Conservation (phyloP, 2,113 vertebrate species). For the Glareola pratincola region DNA sequence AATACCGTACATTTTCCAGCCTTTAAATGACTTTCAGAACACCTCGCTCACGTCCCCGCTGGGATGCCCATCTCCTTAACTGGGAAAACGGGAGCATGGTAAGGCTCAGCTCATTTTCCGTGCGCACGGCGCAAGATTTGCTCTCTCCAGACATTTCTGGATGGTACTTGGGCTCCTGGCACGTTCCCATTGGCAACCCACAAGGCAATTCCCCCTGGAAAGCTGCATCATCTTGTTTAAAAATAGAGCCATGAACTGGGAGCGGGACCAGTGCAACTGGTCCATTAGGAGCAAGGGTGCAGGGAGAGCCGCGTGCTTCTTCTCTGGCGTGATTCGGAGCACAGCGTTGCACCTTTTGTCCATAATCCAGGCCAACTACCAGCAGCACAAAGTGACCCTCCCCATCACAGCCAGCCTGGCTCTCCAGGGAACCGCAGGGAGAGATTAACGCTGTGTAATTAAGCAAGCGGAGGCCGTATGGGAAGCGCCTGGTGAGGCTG, state of each 20-base stretch:
- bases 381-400: neutral
- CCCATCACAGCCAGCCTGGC: neutral
- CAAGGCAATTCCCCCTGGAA: neutral
- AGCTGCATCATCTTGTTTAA: neutral
- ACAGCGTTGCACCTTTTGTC: neutral
- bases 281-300: neutral
- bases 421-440: neutral
- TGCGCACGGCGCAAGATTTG: accelerated
- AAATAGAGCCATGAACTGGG: neutral
- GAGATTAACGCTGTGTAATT: neutral
- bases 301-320: neutral
- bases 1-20: neutral
- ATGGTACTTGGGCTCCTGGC: neutral
- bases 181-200: neutral
- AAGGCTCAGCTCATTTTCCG: neutral
- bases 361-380: neutral
- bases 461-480: neutral
- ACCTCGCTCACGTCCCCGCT: accelerated
- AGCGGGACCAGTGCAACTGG: neutral
- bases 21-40: neutral
- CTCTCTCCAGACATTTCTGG: neutral
- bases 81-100: accelerated
- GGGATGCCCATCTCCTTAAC: neutral
- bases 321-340: neutral
- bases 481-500: neutral